Conservation (phyloP, 2,113 vertebrate species). For the Macaca fascicularis region T2T-MFA8v1.1 NC_088375.1:5016501-5017000, state of each 20-base stretch:
- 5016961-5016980: not conserved
- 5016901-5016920: not conserved
- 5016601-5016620: not conserved
- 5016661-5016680: not conserved
- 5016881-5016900: not conserved
- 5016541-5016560: not conserved
- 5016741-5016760: accelerated
- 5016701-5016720: not conserved
- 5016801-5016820: not conserved
- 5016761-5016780: not conserved
- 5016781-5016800: not conserved
- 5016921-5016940: not conserved
- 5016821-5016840: not conserved
- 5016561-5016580: not conserved
- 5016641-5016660: not conserved
- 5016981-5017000: not conserved
- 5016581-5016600: too few relatives aligned
- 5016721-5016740: not conserved
- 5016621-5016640: not conserved
- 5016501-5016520: not conserved
- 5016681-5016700: not conserved
- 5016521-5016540: not conserved
- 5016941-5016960: not conserved
- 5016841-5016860: not conserved
- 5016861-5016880: not conserved